phyloP scores from a whole-genome alignment of 37 sponge, comb jelly and placozoan genomes.

The Bolinopsis microptera region DNA sequence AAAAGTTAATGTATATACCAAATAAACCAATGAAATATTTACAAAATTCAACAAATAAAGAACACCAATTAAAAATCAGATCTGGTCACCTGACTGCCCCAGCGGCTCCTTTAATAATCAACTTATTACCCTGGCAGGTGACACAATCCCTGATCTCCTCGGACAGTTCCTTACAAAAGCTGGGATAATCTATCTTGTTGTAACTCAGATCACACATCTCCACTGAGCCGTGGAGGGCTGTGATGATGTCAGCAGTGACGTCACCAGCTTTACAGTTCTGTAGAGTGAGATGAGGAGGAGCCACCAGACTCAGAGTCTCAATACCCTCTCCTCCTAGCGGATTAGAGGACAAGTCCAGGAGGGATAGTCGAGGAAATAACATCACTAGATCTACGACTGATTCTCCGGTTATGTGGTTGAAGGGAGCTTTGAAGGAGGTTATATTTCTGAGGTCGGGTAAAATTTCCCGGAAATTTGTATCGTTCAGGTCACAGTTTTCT shows the following conservation, averaged over 20 bases:
- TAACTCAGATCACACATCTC: constrained; percentile 28
- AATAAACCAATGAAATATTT: too few species aligned
- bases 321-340: background rate
- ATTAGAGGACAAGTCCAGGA: constrained; percentile 53
- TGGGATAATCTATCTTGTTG: constrained; percentile 23
- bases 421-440: background rate
- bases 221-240: background rate
- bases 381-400: background rate
- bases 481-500: constrained; percentile 15
- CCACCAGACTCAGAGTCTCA: background rate
- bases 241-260: constrained; percentile 1
- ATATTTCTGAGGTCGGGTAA: background rate
- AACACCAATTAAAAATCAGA: too few species aligned
- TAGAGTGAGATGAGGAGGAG: background rate
- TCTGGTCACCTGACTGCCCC: background rate
- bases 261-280: constrained; percentile 28
- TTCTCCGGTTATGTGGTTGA: constrained; percentile 23
- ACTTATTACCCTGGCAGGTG: background rate
- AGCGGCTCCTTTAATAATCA: background rate
- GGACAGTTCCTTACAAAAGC: constrained; percentile 13
- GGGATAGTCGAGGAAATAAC: background rate
- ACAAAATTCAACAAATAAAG: too few species aligned
- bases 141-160: background rate
- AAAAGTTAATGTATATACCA: too few species aligned
- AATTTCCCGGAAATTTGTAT: background rate